These are phyloP conservation scores for Gnathonemus longibarbis DNA, from an alignment of 2,113 vertebrate species.

Conservation along the genomic window DNA sequence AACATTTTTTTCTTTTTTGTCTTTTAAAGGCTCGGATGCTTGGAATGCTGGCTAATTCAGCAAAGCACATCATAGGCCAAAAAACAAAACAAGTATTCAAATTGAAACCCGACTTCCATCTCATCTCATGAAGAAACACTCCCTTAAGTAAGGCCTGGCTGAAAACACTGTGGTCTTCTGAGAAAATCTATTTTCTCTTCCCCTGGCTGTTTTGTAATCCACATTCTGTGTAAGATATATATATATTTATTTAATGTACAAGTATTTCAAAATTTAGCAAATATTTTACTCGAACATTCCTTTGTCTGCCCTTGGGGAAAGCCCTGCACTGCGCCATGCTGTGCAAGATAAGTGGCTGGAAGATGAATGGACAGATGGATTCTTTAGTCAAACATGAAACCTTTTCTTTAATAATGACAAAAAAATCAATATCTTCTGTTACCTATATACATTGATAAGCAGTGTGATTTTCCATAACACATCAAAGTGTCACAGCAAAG, in stretches of 20 bases:
- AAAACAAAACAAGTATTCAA: background rate
- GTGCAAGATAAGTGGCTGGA: background rate
- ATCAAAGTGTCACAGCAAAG: slow-evolving; percentile 28
- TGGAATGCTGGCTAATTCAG: slow-evolving; percentile 13
- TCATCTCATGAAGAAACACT: background rate
- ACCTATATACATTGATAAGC: slow-evolving; percentile 29
- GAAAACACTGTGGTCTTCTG: background rate
- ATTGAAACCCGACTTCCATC: background rate
- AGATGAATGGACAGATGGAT: background rate
- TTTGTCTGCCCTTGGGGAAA: background rate
- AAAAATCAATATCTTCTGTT: background rate
- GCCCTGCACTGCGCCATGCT: background rate
- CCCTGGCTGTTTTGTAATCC: background rate
- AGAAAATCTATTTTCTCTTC: background rate
- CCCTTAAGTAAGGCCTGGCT: background rate
- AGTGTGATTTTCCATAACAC: slow-evolving; percentile 46
- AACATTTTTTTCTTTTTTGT: background rate
- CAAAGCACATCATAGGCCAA: background rate
- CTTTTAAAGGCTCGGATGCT: slow-evolving; percentile 32
- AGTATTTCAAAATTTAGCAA: background rate
- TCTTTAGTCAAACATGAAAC: background rate
- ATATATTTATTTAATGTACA: background rate
- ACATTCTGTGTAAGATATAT: background rate
- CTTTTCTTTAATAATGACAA: background rate
- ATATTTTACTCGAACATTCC: background rate